Evolutionary conservation across 2,113 vertebrate species (phyloP).

Genomic region (Podiceps cristatus): DNA sequence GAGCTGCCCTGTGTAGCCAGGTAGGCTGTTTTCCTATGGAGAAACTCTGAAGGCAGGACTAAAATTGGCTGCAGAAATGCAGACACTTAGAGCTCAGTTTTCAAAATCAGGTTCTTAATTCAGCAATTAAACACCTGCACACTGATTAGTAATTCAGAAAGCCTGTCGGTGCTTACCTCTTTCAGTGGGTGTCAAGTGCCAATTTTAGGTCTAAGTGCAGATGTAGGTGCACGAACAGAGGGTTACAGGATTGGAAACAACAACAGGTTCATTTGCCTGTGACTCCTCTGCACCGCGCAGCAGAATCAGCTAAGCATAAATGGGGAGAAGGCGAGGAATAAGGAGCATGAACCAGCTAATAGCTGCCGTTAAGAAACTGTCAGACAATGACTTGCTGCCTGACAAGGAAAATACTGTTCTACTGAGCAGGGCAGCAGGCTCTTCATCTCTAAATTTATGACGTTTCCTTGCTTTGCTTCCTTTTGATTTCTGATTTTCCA

Average conservation of each 20-base stretch:
- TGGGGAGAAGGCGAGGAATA: neutral
- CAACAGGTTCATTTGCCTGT: neutral
- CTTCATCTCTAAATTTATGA: neutral
- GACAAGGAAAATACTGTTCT: neutral
- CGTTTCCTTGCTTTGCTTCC: neutral
- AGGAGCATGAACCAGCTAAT: neutral
- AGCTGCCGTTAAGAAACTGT: neutral
- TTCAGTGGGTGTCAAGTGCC: constrained; percentile 40
- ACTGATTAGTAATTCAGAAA: constrained; percentile 36
- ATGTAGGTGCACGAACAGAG: constrained; percentile 4
- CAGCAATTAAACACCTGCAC: constrained; percentile 51
- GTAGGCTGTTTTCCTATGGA: neutral
- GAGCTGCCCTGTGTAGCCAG: neutral
- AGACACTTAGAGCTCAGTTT: neutral
- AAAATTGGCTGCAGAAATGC: constrained; percentile 9
- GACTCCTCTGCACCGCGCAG: neutral
- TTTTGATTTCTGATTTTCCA: neutral
- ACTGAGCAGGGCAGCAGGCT: neutral
- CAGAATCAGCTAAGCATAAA: neutral
- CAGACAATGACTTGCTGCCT: neutral
- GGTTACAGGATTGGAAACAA: neutral
- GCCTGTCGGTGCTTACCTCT: neutral
- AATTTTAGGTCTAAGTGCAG: constrained; percentile 49
- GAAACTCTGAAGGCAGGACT: neutral
- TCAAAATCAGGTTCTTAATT: constrained; percentile 36